Percentiles rank a stretch among this genome's conserved stretches.
Conservation (phyloP, 2,888 invertebrate species). For the Drosophila multiciliata region DNA sequence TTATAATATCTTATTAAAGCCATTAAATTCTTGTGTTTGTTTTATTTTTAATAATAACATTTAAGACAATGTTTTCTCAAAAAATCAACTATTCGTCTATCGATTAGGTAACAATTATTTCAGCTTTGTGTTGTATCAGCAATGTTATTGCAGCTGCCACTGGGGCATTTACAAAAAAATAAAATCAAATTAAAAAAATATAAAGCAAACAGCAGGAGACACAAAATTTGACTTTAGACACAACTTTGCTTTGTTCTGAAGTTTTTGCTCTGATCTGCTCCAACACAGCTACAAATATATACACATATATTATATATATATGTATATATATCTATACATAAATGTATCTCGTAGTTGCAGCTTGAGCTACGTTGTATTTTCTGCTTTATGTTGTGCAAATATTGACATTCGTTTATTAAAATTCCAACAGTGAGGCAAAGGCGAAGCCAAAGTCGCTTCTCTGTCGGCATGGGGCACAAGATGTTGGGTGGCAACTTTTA, state of each 20-base stretch:
- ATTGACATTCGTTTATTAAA: slow-evolving; percentile 83
- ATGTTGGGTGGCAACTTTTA: slow-evolving; percentile 15
- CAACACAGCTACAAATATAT: neutral
- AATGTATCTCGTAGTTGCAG: slow-evolving; percentile 56
- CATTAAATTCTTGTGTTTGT: neutral
- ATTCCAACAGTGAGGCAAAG: slow-evolving; percentile 79
- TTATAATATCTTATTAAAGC: neutral
- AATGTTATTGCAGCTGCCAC: slow-evolving; percentile 26
- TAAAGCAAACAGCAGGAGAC: slow-evolving; percentile 57
- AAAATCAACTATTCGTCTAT: neutral
- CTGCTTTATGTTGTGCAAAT: slow-evolving; percentile 82
- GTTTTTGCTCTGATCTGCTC: slow-evolving; percentile 15
- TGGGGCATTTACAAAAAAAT: slow-evolving; percentile 36
- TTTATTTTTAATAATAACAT: neutral
- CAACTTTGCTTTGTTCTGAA: slow-evolving; percentile 12
- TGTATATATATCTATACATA: slow-evolving; percentile 16
- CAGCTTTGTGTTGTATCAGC: neutral
- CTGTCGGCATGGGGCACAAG: slow-evolving; percentile 66
- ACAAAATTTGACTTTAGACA: slow-evolving; percentile 40
- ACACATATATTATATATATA: neutral
- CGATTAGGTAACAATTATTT: neutral
- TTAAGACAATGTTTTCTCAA: neutral
- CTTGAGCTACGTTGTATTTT: slow-evolving; percentile 58
- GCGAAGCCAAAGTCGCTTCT: slow-evolving; percentile 51
- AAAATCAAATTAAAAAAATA: slow-evolving; percentile 25